Base-by-base conservation (phyloP, 2,797 vertebrate species). In the Gobionotothen gibberifrons region DNA sequence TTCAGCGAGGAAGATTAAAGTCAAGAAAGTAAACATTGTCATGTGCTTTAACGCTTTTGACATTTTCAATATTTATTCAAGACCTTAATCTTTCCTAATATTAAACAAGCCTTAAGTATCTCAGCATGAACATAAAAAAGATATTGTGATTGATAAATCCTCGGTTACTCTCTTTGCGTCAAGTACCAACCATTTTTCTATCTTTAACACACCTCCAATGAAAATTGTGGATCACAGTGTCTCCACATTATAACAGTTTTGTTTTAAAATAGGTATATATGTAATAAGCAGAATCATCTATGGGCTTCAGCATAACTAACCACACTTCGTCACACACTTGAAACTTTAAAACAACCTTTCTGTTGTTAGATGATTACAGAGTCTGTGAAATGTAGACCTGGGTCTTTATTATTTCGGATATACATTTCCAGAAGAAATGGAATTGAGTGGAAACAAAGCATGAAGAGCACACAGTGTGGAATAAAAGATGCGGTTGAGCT, bases 401-500 rank as follows among this genome's bases (percentile, higher is more conserved):
- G 21, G 10, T 5, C 9, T 21, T 15, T 1, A 11, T n/a, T 54
- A 3, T 17, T 46, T 17, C 39, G 19, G 9, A 48, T 26, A n/a
- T 3, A 10, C 5, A 29, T 56, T 49, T 5, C 21, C 44, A 40
- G 61, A 78, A 32, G 10, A 52, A 61, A n/a, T 8, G 15, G n/a
- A 16, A 67, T 47, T 67, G 53, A 60, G 56, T 60, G 4, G 39
- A 11, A 54, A 29, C 6, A 51, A 40, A 68, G 59, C 13, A 14
- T 16, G 7, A 19, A 32, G 11, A 60, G 49, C 77, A 29, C 48
- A 26, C 13, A 0, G 0, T 66, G 22, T 56, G 57, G 76, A 42
- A 42, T 40, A 2, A 49, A n/a, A 17, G 16, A 36, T 8, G 29
- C 55, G 29, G 56, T 59, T 3, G 7, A 29, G 6, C 44, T 67